These are phyloP conservation scores for Bungarus multicinctus DNA, from an alignment of 2,113 vertebrate species.

Conservation along the genomic window DNA sequence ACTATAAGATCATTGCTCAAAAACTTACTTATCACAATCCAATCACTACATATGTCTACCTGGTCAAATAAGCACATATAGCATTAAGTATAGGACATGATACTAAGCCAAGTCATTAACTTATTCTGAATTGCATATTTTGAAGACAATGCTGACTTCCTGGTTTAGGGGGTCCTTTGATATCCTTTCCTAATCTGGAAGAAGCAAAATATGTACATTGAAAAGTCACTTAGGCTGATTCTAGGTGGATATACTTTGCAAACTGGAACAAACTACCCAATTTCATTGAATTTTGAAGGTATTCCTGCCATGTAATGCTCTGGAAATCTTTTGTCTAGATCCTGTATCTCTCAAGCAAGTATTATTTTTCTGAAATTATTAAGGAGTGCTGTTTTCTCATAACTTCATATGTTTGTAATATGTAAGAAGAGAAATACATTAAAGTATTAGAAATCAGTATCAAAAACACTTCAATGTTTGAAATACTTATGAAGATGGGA, in stretches of 20 bases:
- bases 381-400: background rate
- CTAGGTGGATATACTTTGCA: background rate
- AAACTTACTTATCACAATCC: background rate
- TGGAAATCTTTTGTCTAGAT: background rate
- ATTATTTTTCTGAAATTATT: background rate
- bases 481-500: background rate
- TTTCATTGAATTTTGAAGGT: background rate
- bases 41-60: background rate
- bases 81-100: background rate
- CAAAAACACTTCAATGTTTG: background rate
- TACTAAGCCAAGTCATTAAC: background rate
- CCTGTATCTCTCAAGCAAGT: background rate
- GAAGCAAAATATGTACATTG: background rate
- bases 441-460: background rate
- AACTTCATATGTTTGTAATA: background rate
- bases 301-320: background rate
- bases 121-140: background rate
- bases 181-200: background rate
- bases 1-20: background rate
- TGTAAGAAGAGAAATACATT: background rate
- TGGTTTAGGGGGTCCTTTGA: background rate
- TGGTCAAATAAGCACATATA: background rate
- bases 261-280: background rate
- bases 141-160: background rate
- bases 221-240: background rate